phyloP scores from a whole-genome alignment of 2,113 vertebrate species.

The Australoheros scitulus region DNA sequence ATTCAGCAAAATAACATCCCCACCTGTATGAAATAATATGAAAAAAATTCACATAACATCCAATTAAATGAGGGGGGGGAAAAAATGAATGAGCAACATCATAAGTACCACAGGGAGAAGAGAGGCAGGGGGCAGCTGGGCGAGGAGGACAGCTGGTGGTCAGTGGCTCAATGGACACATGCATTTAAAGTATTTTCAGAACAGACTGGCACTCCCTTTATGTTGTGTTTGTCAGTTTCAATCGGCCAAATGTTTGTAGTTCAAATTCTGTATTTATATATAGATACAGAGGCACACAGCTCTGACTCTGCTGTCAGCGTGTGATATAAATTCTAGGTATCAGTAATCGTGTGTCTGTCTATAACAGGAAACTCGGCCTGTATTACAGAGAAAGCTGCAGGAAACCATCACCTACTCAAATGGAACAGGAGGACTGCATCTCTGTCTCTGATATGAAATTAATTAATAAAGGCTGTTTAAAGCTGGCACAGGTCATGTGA shows the following conservation, averaged over 20 bases:
- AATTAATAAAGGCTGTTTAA: slow-evolving; percentile 32
- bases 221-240: neutral
- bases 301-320: neutral
- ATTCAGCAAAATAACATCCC: slow-evolving; percentile 31
- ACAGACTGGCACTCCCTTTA: neutral
- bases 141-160: neutral
- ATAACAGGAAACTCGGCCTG: neutral
- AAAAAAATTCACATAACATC: slow-evolving; percentile 41
- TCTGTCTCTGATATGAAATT: neutral
- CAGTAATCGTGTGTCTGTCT: neutral
- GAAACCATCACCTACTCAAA: neutral
- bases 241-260: neutral
- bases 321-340: neutral
- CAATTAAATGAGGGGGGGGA: slow-evolving; percentile 8
- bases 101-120: neutral
- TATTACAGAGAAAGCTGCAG: neutral
- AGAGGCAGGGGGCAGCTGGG: neutral
- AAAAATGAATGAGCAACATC: slow-evolving; percentile 39
- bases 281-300: neutral
- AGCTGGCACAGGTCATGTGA: slow-evolving; percentile 40
- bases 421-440: neutral
- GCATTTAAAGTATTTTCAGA: neutral
- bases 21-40: slow-evolving; percentile 2
- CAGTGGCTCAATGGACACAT: neutral
- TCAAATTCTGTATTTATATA: too few relatives aligned